A percentile compares a stretch with the other conserved stretches of the same genome.
phyloP scores from a whole-genome alignment of 2,797 vertebrate genomes.

The Loriculus beryllinus region DNA sequence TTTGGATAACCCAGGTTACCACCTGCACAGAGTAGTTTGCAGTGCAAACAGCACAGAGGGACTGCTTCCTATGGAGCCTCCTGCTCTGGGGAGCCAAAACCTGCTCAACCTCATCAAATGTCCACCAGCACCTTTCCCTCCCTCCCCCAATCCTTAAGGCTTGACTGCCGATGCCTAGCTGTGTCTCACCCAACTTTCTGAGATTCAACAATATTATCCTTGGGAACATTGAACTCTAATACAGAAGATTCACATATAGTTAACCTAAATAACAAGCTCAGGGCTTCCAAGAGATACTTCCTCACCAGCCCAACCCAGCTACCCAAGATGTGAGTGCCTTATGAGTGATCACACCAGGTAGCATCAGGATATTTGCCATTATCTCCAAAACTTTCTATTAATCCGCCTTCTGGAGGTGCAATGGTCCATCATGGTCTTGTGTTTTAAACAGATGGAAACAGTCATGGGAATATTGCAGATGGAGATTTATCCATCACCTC shows the following conservation, averaged over 20 bases:
- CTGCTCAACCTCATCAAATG: not conserved
- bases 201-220: not conserved
- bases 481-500: not conserved
- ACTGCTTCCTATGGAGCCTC: not conserved
- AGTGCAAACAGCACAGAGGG: not conserved
- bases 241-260: not conserved
- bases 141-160: not conserved
- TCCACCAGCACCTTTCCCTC: not conserved
- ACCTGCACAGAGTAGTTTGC: not conserved
- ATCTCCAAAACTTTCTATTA: not conserved
- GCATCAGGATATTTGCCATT: not conserved
- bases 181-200: not conserved
- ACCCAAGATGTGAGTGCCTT: not conserved
- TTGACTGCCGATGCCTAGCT: not conserved
- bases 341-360: not conserved
- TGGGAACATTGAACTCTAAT: not conserved
- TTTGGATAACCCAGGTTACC: not conserved
- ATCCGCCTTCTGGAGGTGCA: not conserved
- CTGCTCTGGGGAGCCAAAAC: not conserved
- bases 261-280: not conserved
- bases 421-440: not conserved
- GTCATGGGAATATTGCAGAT: not conserved
- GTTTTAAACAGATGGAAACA: not conserved
- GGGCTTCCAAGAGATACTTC: not conserved
- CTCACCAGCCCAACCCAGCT: not conserved